Conservation (phyloP, 92 coral and sea anemone species). For the Siderastrea siderea region DNA sequence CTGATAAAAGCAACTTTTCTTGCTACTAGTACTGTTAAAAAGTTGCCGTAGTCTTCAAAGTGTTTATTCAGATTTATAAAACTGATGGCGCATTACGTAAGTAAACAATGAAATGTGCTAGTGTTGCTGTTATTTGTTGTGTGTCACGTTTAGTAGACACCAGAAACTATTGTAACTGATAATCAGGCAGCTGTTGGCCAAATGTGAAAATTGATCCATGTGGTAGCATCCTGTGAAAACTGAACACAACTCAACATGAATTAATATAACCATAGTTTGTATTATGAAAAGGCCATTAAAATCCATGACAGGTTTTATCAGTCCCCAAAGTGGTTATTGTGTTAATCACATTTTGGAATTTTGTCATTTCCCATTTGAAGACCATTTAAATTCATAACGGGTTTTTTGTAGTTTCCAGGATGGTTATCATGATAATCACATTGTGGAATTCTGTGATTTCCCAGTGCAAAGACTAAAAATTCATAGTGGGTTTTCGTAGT, state of each 20-base stretch:
- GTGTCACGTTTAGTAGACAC: background rate
- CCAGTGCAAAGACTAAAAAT: no score
- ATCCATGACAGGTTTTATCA: background rate
- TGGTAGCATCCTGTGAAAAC: background rate
- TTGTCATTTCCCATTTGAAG: no score
- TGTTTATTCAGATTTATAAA: background rate
- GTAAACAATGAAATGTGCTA: background rate
- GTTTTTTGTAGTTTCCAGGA: no score
- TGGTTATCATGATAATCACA: no score
- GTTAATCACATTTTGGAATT: no score
- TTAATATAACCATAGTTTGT: conserved; percentile 1
- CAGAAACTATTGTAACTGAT: background rate
- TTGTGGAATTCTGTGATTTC: no score
- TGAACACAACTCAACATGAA: conserved; percentile 3
- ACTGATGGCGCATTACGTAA: background rate
- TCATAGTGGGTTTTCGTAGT: no score
- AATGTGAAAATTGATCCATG: background rate
- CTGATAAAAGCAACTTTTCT: background rate
- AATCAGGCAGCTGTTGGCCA: background rate
- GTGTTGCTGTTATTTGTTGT: background rate
- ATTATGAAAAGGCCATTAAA: background rate
- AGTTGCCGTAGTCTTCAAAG: no score
- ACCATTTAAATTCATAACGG: no score
- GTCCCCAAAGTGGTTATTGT: no score
- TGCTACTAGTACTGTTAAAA: no score